These are phyloP conservation scores for Rousettus madagascariensis DNA, from an alignment of 2,797 vertebrate species.

Conservation along the genomic window DNA sequence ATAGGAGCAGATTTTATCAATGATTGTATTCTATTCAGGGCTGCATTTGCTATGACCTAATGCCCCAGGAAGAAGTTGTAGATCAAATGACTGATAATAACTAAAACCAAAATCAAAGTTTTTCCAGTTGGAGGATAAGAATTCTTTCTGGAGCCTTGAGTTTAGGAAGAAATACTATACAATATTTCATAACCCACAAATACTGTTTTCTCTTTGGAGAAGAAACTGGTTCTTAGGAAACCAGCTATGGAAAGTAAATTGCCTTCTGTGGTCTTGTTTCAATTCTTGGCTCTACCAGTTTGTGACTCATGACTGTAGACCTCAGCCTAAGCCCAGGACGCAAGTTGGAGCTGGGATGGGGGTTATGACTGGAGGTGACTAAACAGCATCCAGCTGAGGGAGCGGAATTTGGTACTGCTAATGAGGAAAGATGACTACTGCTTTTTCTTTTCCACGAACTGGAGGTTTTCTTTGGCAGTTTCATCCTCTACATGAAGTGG, in stretches of 20 bases:
- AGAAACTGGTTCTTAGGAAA: constrained; percentile 26
- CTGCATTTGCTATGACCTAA: background rate
- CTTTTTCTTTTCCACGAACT: constrained; percentile 22
- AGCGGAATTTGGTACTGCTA: constrained; percentile 12
- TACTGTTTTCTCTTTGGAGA: constrained; percentile 45
- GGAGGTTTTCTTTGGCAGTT: constrained; percentile 46
- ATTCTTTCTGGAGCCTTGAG: constrained; percentile 44
- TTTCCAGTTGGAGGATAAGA: background rate
- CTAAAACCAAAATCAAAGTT: background rate
- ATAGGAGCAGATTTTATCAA: background rate
- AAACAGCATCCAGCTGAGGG: background rate
- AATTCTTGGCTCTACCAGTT: constrained; percentile 64
- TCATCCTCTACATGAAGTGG: background rate
- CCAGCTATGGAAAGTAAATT: constrained; percentile 57
- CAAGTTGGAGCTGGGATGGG: constrained; percentile 36
- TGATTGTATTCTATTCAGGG: background rate
- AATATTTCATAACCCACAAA: constrained; percentile 1
- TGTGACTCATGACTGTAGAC: constrained; percentile 79
- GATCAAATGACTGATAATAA: background rate
- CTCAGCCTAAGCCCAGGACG: constrained; percentile 47
- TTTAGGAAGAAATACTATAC: constrained; percentile 32
- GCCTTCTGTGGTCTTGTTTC: background rate
- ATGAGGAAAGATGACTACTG: background rate
- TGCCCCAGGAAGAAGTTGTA: background rate
- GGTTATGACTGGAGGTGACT: constrained; percentile 29